Evolutionary conservation across 2,113 vertebrate genomes (phyloP).

Genomic region (Coptodon rendalli): DNA sequence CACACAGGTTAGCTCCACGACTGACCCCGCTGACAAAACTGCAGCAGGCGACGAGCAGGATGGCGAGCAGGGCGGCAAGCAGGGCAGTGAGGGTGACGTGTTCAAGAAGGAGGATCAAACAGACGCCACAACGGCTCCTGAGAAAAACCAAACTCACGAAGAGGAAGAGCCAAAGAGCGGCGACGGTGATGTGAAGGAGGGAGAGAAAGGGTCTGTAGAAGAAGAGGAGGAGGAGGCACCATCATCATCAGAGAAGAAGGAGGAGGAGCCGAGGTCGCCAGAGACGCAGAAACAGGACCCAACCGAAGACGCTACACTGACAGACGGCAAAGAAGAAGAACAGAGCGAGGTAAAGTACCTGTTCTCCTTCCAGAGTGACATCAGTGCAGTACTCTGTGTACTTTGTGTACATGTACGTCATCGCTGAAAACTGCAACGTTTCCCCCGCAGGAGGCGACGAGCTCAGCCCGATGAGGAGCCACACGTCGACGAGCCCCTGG

Average conservation of each 20-base stretch:
- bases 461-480: not conserved
- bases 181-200: not conserved
- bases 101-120: not conserved
- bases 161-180: not conserved
- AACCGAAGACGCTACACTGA: not conserved
- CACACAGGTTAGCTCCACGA: not conserved
- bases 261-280: not conserved
- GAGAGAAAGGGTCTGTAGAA: not conserved
- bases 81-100: not conserved
- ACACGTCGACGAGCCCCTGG: not conserved
- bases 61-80: not conserved
- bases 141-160: not conserved
- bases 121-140: not conserved
- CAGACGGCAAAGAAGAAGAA: not conserved
- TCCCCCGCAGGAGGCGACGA: not conserved
- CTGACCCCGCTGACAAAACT: not conserved
- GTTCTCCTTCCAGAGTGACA: not conserved
- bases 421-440: not conserved
- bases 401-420: not conserved
- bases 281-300: not conserved
- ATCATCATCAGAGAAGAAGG: not conserved
- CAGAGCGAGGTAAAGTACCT: not conserved
- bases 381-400: not conserved
- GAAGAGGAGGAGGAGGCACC: not conserved
- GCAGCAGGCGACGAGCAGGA: not conserved